Evolutionary conservation across 2,797 vertebrate genomes (phyloP), one percentile per base, ranked within the genome.

Genomic region (Etheostoma perlongum): DNA sequence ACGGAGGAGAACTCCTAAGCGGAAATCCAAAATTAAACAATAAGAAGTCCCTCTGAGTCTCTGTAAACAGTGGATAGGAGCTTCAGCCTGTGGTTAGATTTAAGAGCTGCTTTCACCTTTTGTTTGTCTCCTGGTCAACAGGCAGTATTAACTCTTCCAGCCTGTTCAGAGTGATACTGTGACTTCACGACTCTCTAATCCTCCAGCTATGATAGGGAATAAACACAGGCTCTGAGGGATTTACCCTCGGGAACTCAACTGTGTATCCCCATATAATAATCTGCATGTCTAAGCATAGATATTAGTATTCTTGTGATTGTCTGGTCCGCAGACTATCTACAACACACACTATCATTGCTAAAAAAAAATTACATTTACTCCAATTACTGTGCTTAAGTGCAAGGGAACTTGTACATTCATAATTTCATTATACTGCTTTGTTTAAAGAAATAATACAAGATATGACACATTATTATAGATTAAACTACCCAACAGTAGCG

Each of bases 41-140:
- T 11, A 54, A 72, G 72, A 74, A 75, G 58, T 66, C 60, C 68
- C 13, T 42, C 44, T 16, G 55, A 54, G 65, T 16, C 70, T 85
- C 80, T 88, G 83, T 89, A 90, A 94, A 91, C 88, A 91, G 40
- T 18, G 64, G 57, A 36, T 44, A 72, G 71, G 69, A 67, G 79
- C 63, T 67, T 79, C 25, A 10, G 69, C 60, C 74, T 75, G 23
- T 52, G 62, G 81, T 74, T 74, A 64, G 42, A 81, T 66, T 58
- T 58, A 25, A 42, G 44, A 70, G 74, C 77, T 63, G 73, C 66
- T 72, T 78, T 88, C 69, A 75, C 76, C 67, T 78, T 66, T 53
- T 85, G 90, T 88, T 92, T 87, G 74, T 65, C 46, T 87, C 48
- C 68, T 19, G 62, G 23, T 76, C 5, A 51, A 87, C 83, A 77